phyloP scores from a whole-genome alignment of 1,140 invertebrate genomes.

The Scaptomyza montana region DNA sequence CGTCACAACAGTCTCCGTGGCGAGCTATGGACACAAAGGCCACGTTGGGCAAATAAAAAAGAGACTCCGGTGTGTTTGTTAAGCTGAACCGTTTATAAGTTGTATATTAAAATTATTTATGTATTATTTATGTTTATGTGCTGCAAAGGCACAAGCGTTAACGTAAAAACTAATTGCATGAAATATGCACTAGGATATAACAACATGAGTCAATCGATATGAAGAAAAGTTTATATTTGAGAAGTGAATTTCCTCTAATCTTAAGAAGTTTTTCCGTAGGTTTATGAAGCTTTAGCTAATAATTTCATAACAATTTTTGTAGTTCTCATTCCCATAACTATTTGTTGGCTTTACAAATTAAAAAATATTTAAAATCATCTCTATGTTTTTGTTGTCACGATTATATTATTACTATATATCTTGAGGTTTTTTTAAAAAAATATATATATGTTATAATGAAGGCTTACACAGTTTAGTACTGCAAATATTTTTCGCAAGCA shows the following conservation, averaged over 20 bases:
- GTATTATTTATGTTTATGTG: constrained; percentile 74
- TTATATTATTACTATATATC: too few species aligned
- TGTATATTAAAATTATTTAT: constrained; percentile 76
- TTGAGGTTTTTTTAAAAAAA: background rate
- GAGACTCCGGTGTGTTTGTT: constrained; percentile 60
- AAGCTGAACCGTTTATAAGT: constrained; percentile 42
- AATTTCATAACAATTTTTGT: too few species aligned
- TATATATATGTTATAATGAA: background rate
- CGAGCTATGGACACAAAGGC: constrained; percentile 41
- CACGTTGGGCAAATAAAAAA: constrained; percentile 81
- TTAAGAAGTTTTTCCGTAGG: too few species aligned
- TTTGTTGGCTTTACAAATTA: too few species aligned
- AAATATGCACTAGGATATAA: constrained; percentile 50
- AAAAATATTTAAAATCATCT: too few species aligned
- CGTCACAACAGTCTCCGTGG: background rate
- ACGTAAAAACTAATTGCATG: constrained; percentile 53
- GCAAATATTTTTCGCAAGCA: constrained; percentile 11
- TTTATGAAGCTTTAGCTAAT: too few species aligned
- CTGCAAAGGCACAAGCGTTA: constrained; percentile 2
- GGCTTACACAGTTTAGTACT: background rate
- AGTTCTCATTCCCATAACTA: too few species aligned
- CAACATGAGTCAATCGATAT: constrained; percentile 37
- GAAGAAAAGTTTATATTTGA: background rate
- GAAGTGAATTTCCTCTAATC: too few species aligned
- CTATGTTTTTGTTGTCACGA: too few species aligned